A percentile compares a stretch with the other conserved stretches of the same genome.
These are phyloP conservation scores for Stichopus chloronotus DNA, from an alignment of 35 echinoderm and acorn worm genomes.

Conservation along the genomic window DNA sequence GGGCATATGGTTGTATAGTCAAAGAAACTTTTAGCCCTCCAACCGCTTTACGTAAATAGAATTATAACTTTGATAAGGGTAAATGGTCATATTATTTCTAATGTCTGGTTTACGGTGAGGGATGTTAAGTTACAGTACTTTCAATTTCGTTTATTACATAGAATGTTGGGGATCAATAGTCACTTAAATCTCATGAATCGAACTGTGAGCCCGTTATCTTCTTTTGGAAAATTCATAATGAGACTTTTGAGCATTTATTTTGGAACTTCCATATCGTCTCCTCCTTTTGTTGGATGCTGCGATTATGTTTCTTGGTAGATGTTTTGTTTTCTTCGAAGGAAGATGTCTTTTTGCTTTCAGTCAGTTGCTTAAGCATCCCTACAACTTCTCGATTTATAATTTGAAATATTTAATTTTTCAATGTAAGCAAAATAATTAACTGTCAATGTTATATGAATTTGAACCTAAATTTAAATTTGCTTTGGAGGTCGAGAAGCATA, in stretches of 20 bases:
- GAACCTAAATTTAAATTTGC: not conserved
- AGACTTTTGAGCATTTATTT: not conserved
- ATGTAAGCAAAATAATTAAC: not conserved
- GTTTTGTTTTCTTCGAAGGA: not conserved
- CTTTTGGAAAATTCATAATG: not conserved
- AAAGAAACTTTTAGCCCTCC: too few species aligned
- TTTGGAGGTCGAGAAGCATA: not conserved
- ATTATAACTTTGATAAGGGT: too few species aligned
- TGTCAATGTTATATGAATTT: not conserved
- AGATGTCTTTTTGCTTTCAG: not conserved
- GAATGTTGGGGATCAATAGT: too few species aligned
- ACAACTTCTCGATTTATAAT: not conserved
- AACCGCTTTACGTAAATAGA: too few species aligned
- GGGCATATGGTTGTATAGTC: too few species aligned
- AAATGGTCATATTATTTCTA: too few species aligned
- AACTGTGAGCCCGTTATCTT: too few species aligned
- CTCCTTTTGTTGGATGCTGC: not conserved
- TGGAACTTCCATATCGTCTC: not conserved
- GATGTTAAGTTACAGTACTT: too few species aligned
- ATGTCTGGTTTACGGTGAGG: too few species aligned
- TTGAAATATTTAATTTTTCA: not conserved
- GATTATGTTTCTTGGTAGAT: not conserved
- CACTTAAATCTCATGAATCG: too few species aligned
- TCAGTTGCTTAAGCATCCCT: not conserved
- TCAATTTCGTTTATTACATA: too few species aligned